These are phyloP conservation scores for Trididemnum clinides DNA, from an alignment of 23 tunicate species.

Conservation along the genomic window DNA sequence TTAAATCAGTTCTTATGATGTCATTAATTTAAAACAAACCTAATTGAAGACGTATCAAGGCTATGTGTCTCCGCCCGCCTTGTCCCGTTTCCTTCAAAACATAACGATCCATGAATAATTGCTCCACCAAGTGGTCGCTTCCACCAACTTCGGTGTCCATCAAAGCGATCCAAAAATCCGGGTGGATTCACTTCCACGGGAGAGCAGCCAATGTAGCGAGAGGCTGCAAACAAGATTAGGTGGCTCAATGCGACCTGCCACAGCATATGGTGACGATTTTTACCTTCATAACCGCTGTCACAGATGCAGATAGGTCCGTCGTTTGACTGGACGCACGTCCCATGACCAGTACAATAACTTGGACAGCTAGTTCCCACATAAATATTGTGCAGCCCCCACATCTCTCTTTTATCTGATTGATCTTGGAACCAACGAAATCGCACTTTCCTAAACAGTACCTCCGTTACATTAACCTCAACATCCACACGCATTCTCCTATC, in stretches of 20 bases:
- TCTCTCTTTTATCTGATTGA: neutral
- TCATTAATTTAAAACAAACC: slow-evolving; percentile 53
- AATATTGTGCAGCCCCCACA: slow-evolving; percentile 67
- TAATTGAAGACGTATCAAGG: slow-evolving; percentile 47
- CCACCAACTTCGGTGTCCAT: slow-evolving; percentile 29
- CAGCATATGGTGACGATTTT: no score
- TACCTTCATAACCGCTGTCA: slow-evolving; percentile 74
- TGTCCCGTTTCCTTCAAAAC: slow-evolving; percentile 55
- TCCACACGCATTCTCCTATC: no score
- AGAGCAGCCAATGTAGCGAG: no score
- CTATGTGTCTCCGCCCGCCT: slow-evolving; percentile 49
- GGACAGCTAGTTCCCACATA: slow-evolving; percentile 82
- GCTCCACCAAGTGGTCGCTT: slow-evolving; percentile 41
- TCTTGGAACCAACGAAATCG: slow-evolving; percentile 83
- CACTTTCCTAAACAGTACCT: slow-evolving; percentile 63
- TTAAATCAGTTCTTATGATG: neutral
- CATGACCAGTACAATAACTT: slow-evolving; percentile 67
- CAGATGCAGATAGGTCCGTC: slow-evolving; percentile 54
- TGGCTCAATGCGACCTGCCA: no score
- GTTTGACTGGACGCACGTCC: neutral
- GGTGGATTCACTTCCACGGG: neutral
- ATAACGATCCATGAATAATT: slow-evolving; percentile 34
- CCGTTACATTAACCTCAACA: no score
- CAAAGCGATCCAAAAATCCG: slow-evolving; percentile 60
- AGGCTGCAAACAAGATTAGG: no score